phyloP scores from a whole-genome alignment of 92 coral and sea anemone genomes.

The Zoanthus solanderi region DNA sequence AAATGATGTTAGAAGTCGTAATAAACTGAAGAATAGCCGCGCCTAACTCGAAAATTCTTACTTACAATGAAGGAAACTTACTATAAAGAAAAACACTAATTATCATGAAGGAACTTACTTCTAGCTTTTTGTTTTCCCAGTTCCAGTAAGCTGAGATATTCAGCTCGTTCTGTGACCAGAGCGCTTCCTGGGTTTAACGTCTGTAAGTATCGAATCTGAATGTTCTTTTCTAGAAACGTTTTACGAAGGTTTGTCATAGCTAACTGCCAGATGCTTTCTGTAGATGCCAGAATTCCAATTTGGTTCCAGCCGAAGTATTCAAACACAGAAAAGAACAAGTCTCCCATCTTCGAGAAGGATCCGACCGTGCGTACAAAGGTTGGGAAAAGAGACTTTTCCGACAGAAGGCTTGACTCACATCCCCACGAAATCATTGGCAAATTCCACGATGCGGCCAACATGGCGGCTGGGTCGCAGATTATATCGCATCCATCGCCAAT shows the following conservation, averaged over 20 bases:
- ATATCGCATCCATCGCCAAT: slow-evolving; percentile 88
- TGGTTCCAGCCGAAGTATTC: slow-evolving; percentile 83
- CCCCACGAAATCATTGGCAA: slow-evolving; percentile 91
- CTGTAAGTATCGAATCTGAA: slow-evolving; percentile 80
- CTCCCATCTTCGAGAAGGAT: slow-evolving; percentile 85
- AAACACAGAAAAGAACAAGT: slow-evolving; percentile 74
- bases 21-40: too few species aligned
- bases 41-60: too few species aligned
- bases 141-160: slow-evolving; percentile 77
- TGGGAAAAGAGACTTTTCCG: slow-evolving; percentile 76
- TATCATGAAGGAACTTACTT: slow-evolving; percentile 64
- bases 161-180: slow-evolving; percentile 81
- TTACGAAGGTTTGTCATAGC: slow-evolving; percentile 58
- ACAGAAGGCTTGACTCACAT: slow-evolving; percentile 81
- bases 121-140: slow-evolving; percentile 74
- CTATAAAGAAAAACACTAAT: neutral
- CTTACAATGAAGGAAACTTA: too few species aligned
- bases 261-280: slow-evolving; percentile 82
- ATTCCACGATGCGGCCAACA: slow-evolving; percentile 87
- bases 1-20: too few species aligned
- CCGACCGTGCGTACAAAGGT: slow-evolving; percentile 87
- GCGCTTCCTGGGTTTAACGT: slow-evolving; percentile 85
- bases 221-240: slow-evolving; percentile 69
- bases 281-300: slow-evolving; percentile 85
- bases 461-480: slow-evolving; percentile 84